Base-by-base conservation (phyloP, 2,113 vertebrate genomes). In the Archilochus colubris region DNA sequence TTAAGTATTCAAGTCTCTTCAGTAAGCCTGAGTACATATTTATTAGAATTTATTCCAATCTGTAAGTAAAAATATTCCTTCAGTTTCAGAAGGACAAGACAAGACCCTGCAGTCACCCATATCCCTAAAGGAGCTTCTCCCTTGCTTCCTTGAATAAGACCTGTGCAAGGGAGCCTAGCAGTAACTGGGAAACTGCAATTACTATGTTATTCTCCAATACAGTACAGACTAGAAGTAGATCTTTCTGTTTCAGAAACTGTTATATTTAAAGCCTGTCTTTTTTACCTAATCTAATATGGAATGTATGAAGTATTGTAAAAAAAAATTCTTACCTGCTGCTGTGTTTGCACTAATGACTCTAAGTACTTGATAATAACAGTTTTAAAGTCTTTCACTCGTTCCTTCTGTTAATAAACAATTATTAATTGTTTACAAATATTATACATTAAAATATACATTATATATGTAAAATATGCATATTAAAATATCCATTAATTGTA, bases 301-400 rank as follows among this genome's bases (percentile, higher is more conserved):
- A 80, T 2, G 1, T 46, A 46, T 40, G 55, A 55, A 54, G 25
- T 76, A 82, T 53, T 77, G 50, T 54, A 82, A 10, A 57, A 88
- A 89, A 62, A 89, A 62, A 28, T 63, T 66, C 97, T 98, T 98
- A 99, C 99, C 99, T 99, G 99, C 94, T 99, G 99, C 77, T 99
- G 99, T 95, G 99, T 99, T 96, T 99, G 98, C 94, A 99, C 98
- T 98, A 99, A 98, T 1, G 99, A 99, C 96, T 99, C 99, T 98
- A 99, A 98, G 96, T 99, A 99, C 97, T 99, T 99, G 88, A 99
- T 98, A 95, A 99, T 99, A 97, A 99, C 98, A 76, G 97, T 96
- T 98, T 99, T 99, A 98, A 99, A 99, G 96, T 99, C 99, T 97
- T 98, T 99, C 97, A 99, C 99, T 96, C 99, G 96, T 81, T 99